These are phyloP conservation scores for Drosophila crucigera DNA, from an alignment of 2,888 invertebrate genomes.

Conservation along the genomic window DNA sequence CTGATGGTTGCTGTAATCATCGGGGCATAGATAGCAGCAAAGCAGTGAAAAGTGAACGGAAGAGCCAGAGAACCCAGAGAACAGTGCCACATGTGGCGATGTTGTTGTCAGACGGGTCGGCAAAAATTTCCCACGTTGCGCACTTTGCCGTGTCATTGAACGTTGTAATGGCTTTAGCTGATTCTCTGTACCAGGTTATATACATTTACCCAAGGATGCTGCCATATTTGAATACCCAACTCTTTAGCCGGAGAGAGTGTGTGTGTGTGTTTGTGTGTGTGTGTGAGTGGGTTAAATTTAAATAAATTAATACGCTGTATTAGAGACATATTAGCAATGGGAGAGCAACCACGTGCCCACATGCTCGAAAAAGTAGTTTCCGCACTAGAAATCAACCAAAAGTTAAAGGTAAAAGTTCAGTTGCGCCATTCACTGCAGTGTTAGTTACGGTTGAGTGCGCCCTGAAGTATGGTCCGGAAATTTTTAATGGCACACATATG, in stretches of 20 bases:
- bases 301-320: conserved; percentile 79
- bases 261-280: neutral
- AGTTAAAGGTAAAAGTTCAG: conserved; percentile 73
- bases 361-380: conserved; percentile 34
- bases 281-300: conserved; percentile 59
- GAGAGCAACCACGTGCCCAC: conserved; percentile 7
- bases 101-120: conserved; percentile 34
- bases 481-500: conserved; percentile 30
- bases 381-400: conserved; percentile 64
- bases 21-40: conserved; percentile 70
- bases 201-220: conserved; percentile 36
- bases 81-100: conserved; percentile 40
- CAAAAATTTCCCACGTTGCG: conserved; percentile 60
- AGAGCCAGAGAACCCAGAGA: conserved; percentile 46
- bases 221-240: conserved; percentile 28
- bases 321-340: conserved; percentile 73
- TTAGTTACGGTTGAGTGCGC: conserved; percentile 61
- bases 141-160: conserved; percentile 80
- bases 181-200: conserved; percentile 39
- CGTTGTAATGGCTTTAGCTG: conserved; percentile 69
- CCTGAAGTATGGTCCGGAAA: conserved; percentile 31
- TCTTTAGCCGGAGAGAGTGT: conserved; percentile 4
- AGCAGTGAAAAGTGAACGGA: conserved; percentile 52
- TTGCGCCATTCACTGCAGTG: conserved; percentile 38
- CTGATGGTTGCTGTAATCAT: conserved; percentile 76